Percentiles rank a stretch among this genome's conserved stretches.
phyloP scores from a whole-genome alignment of 2,797 vertebrate species.

The Eremophila alpestris region DNA sequence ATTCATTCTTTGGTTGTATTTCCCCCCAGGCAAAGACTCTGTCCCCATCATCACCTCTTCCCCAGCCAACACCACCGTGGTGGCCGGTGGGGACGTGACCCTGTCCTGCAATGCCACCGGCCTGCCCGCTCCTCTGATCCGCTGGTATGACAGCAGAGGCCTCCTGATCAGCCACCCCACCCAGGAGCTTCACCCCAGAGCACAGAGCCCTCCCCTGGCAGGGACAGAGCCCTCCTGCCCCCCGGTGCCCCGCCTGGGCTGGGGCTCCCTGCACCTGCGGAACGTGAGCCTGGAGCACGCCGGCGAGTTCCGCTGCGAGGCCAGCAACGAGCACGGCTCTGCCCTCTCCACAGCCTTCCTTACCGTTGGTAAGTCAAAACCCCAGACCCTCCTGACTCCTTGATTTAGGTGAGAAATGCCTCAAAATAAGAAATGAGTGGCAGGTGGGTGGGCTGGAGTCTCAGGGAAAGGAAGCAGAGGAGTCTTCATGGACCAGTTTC shows the following conservation, averaged over 20 bases:
- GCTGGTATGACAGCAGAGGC: constrained; percentile 73
- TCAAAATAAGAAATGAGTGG: accelerated
- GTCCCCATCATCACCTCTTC: constrained; percentile 70
- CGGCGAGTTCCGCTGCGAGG: constrained; percentile 71
- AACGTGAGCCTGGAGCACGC: constrained; percentile 36
- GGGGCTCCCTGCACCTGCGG: constrained; percentile 71
- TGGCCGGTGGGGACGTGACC: constrained; percentile 55
- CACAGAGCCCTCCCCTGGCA: constrained; percentile 21
- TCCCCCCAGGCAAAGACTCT: constrained; percentile 51
- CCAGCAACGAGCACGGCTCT: constrained; percentile 68
- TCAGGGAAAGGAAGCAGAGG: background rate
- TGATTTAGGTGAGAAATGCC: background rate
- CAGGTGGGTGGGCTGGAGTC: too few relatives aligned
- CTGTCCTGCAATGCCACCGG: constrained; percentile 77
- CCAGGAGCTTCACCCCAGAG: constrained; percentile 58
- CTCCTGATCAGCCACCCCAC: constrained; percentile 59
- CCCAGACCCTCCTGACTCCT: accelerated
- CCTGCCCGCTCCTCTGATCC: constrained; percentile 64
- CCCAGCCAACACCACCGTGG: constrained; percentile 57
- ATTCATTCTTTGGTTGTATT: background rate
- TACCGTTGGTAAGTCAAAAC: constrained; percentile 66
- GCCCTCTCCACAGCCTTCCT: constrained; percentile 64
- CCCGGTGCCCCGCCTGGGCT: constrained; percentile 61
- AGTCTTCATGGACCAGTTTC: background rate
- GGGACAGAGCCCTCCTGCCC: constrained; percentile 35